phyloP scores from a whole-genome alignment of 2,797 vertebrate species.

The Danionella dracula region DNA sequence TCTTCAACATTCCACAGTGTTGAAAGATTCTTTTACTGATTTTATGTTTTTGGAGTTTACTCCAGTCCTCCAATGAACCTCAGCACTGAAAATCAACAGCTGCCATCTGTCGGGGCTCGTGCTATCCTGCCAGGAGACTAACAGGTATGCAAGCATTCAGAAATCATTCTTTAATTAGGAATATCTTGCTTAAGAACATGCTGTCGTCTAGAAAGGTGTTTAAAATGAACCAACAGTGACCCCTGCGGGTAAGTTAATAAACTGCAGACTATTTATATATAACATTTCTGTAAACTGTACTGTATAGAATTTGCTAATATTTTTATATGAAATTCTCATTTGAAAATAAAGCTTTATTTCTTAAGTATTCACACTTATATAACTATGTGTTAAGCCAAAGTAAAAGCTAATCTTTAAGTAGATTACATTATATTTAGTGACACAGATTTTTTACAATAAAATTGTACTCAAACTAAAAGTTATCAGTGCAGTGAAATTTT shows the following conservation, averaged over 20 bases:
- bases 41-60: not conserved
- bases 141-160: constrained; percentile 1
- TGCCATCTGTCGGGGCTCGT: constrained; percentile 6
- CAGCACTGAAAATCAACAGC: not conserved
- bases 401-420: too few relatives aligned
- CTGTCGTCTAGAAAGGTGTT: too few relatives aligned
- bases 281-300: not conserved
- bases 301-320: constrained; percentile 26
- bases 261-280: not conserved
- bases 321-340: too few relatives aligned
- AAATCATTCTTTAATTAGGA: too few relatives aligned
- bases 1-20: not conserved
- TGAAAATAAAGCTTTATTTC: too few relatives aligned
- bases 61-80: not conserved
- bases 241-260: not conserved
- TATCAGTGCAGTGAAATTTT: too few relatives aligned
- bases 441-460: too few relatives aligned
- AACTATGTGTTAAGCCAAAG: too few relatives aligned
- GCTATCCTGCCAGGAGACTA: not conserved
- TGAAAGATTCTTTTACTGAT: not conserved
- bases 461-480: too few relatives aligned
- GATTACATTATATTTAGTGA: too few relatives aligned
- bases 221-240: constrained; percentile 49
- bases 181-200: too few relatives aligned
- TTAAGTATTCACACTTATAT: too few relatives aligned